phyloP scores from a whole-genome alignment of 2,888 invertebrate genomes.

The Tetrapedia diversipes region DNA sequence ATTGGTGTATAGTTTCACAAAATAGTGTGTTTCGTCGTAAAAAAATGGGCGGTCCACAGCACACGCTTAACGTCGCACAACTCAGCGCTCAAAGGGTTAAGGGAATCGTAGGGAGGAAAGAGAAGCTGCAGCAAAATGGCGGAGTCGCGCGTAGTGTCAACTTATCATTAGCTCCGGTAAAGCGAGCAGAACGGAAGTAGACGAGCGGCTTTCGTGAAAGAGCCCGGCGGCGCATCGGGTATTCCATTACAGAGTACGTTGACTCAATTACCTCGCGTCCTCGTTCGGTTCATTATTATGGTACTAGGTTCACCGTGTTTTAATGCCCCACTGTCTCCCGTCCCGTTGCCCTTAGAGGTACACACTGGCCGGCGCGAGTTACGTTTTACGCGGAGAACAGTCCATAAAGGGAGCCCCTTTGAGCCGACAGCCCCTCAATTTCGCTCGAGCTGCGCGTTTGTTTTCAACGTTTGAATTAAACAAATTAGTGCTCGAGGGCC shows the following conservation, averaged over 20 bases:
- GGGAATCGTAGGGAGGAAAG: background rate
- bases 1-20: too few relatives aligned
- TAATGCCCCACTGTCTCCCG: slow-evolving; percentile 28
- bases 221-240: slow-evolving; percentile 53
- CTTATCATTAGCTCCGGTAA: slow-evolving; percentile 20
- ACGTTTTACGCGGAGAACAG: slow-evolving; percentile 25
- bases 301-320: slow-evolving; percentile 34
- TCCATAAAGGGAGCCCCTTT: slow-evolving; percentile 28
- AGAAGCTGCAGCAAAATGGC: background rate
- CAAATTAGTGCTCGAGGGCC: background rate
- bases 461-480: slow-evolving; percentile 11
- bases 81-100: too few relatives aligned
- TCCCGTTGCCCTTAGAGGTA: background rate
- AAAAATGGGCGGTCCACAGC: too few relatives aligned
- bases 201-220: slow-evolving; percentile 43
- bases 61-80: too few relatives aligned
- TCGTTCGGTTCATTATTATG: slow-evolving; percentile 50
- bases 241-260: slow-evolving; percentile 61
- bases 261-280: slow-evolving; percentile 63
- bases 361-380: slow-evolving; percentile 35
- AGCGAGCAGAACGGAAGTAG: slow-evolving; percentile 34
- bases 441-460: slow-evolving; percentile 2
- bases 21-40: too few relatives aligned
- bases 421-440: slow-evolving; percentile 11
- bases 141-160: slow-evolving; percentile 16